These are phyloP conservation scores for Drosophila peninsularis DNA, from an alignment of 2,888 invertebrate genomes.

Conservation along the genomic window DNA sequence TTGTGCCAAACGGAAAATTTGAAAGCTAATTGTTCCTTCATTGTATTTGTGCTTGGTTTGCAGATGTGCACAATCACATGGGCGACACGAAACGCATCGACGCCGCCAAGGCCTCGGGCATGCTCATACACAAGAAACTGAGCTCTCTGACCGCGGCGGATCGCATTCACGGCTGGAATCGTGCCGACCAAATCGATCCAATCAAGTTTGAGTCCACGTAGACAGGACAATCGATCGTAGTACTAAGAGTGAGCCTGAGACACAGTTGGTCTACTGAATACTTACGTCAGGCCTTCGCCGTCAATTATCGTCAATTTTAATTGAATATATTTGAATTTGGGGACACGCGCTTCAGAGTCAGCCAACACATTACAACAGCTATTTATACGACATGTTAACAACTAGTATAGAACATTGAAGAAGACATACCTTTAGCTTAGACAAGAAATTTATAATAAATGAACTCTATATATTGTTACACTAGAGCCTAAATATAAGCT, in stretches of 20 bases:
- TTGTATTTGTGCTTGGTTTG: background rate
- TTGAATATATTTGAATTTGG: background rate
- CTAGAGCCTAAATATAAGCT: background rate
- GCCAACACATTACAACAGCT: background rate
- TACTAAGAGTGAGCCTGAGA: conserved; percentile 1
- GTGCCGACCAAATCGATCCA: conserved; percentile 32
- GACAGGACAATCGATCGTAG: conserved; percentile 15
- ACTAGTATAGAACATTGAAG: background rate
- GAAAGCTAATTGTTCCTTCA: too few species aligned
- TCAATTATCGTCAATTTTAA: conserved; percentile 16
- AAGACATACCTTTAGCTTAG: conserved; percentile 25
- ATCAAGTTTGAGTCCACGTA: conserved; percentile 30
- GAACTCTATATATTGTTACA: background rate
- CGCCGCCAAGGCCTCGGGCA: conserved; percentile 79
- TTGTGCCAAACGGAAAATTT: conserved; percentile 16
- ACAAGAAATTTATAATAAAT: background rate
- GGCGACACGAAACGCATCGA: conserved; percentile 82
- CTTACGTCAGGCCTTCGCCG: too few species aligned
- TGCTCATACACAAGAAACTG: conserved; percentile 82
- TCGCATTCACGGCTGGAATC: conserved; percentile 56
- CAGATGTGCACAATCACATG: conserved; percentile 83
- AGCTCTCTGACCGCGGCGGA: conserved; percentile 76
- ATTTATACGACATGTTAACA: conserved; percentile 8
- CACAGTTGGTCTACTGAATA: background rate
- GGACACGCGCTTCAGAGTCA: background rate